Percentiles rank a stretch among this genome's conserved stretches.
These are phyloP conservation scores for Lepidurus arcticus DNA, from an alignment of 1,140 invertebrate species.

Conservation along the genomic window DNA sequence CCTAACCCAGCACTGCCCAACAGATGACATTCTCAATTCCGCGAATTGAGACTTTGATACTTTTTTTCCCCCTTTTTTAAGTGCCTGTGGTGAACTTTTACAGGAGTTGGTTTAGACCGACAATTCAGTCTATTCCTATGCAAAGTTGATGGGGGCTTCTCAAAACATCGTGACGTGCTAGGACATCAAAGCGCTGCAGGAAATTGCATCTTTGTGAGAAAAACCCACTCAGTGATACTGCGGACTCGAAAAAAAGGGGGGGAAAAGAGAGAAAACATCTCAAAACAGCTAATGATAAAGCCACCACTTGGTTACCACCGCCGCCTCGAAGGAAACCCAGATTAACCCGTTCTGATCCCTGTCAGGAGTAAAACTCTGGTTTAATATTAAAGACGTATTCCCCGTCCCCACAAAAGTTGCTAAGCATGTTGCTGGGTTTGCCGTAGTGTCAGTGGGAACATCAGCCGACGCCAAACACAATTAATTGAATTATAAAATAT, in stretches of 20 bases:
- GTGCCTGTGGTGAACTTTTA: background rate
- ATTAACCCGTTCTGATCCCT: background rate
- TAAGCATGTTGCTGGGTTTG: background rate
- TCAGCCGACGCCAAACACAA: background rate
- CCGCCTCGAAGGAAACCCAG: background rate
- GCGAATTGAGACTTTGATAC: no score
- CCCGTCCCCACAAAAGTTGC: background rate
- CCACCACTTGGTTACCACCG: background rate
- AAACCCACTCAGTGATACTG: background rate
- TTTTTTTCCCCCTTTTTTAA: background rate
- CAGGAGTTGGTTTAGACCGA: background rate
- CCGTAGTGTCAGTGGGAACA: background rate
- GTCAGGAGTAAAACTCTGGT: background rate
- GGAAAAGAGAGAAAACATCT: background rate
- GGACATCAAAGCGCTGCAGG: background rate
- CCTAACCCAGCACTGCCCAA: no score
- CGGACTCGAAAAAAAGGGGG: background rate
- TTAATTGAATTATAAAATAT: background rate
- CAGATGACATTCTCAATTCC: no score
- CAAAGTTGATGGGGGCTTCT: background rate
- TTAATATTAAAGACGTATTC: background rate
- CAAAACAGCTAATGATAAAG: background rate
- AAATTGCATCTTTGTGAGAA: slow-evolving; percentile 2
- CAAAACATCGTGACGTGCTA: slow-evolving; percentile 5
- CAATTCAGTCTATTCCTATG: slow-evolving; percentile 10